These are phyloP conservation scores for Isotomurus palustris DNA, from an alignment of 2,888 invertebrate genomes.

Conservation along the genomic window DNA sequence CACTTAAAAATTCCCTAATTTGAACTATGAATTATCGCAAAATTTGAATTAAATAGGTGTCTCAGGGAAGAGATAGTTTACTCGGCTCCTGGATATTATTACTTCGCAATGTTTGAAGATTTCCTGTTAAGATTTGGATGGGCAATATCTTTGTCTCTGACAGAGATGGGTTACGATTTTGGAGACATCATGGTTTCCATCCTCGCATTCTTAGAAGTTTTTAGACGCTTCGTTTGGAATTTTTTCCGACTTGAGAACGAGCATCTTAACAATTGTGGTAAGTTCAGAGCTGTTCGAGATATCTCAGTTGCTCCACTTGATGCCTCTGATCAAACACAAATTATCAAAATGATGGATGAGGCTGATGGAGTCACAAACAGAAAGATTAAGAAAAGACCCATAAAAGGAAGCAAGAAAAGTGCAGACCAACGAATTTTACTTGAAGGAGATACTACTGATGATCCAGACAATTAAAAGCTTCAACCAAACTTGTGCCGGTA, in stretches of 20 bases:
- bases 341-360: slow-evolving; percentile 93
- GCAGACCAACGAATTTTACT: slow-evolving; percentile 40
- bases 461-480: slow-evolving; percentile 36
- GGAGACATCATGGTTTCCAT: slow-evolving; percentile 79
- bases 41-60: slow-evolving; percentile 62
- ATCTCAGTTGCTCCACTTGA: slow-evolving; percentile 92
- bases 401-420: slow-evolving; percentile 30
- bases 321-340: slow-evolving; percentile 83
- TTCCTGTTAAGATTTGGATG: slow-evolving; percentile 88
- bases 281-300: slow-evolving; percentile 95
- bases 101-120: slow-evolving; percentile 95
- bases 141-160: slow-evolving; percentile 80
- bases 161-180: slow-evolving; percentile 69
- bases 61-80: slow-evolving; percentile 93
- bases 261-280: slow-evolving; percentile 98
- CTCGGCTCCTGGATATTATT: slow-evolving; percentile 85
- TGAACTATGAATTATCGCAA: background rate
- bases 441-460: slow-evolving; percentile 46
- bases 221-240: slow-evolving; percentile 95
- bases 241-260: slow-evolving; percentile 99
- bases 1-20: background rate
- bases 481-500: background rate
- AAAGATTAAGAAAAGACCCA: slow-evolving; percentile 42
- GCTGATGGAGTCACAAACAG: slow-evolving; percentile 77
- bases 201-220: slow-evolving; percentile 79